These are phyloP conservation scores for Scaptomyza polygonia DNA, from an alignment of 2,888 invertebrate species.

Conservation along the genomic window DNA sequence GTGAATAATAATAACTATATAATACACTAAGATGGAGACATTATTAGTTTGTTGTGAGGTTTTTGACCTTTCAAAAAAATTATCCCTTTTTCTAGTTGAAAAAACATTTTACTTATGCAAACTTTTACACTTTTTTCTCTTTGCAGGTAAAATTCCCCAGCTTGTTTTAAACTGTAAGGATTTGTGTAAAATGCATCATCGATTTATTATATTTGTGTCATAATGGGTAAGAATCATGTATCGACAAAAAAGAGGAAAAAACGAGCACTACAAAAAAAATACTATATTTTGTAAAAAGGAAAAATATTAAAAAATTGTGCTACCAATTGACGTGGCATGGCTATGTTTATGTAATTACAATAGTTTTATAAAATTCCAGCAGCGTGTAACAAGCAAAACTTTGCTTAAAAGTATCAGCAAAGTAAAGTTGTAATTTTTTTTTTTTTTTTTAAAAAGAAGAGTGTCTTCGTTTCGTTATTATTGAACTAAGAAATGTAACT, in stretches of 20 bases:
- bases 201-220: too few relatives aligned
- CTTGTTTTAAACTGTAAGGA: slow-evolving; percentile 16
- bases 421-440: background rate
- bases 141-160: slow-evolving; percentile 58
- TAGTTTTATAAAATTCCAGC: too few relatives aligned
- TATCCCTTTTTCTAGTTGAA: background rate
- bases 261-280: too few relatives aligned
- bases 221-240: slow-evolving; percentile 48
- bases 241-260: slow-evolving; percentile 36
- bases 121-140: slow-evolving; percentile 1
- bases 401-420: background rate
- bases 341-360: too few relatives aligned
- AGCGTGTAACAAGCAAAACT: background rate
- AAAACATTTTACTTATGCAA: background rate
- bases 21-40: background rate
- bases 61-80: background rate
- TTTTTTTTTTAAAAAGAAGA: slow-evolving; percentile 13
- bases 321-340: too few relatives aligned
- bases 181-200: slow-evolving; percentile 12
- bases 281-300: too few relatives aligned
- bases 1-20: slow-evolving; percentile 64
- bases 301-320: too few relatives aligned
- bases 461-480: slow-evolving; percentile 18
- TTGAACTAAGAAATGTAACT: slow-evolving; percentile 12
- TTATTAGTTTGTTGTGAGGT: too few relatives aligned